Evolutionary conservation across 1,140 invertebrate species (phyloP).

Genomic region (Drosophila mayri): DNA sequence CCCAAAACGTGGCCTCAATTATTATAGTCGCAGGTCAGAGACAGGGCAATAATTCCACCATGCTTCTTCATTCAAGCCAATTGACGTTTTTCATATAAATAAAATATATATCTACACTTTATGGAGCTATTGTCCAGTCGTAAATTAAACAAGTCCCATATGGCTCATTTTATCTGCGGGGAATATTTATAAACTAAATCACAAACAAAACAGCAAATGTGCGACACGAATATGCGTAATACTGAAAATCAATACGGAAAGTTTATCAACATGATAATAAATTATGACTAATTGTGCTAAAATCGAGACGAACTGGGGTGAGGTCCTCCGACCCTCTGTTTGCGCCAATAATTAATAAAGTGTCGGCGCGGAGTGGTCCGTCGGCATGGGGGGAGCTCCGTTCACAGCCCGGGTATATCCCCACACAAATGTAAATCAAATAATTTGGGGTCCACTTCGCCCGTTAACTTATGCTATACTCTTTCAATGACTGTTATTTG

Average conservation of each 20-base stretch:
- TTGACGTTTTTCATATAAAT: slow-evolving; percentile 37
- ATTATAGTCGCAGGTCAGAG: slow-evolving; percentile 16
- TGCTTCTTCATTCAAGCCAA: slow-evolving; percentile 23
- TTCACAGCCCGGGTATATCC: neutral
- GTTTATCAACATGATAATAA: slow-evolving; percentile 74
- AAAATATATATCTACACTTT: slow-evolving; percentile 42
- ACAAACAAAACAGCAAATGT: slow-evolving; percentile 59
- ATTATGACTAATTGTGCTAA: slow-evolving; percentile 83
- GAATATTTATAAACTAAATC: slow-evolving; percentile 75
- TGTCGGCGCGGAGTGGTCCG: slow-evolving; percentile 41
- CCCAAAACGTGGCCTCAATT: slow-evolving; percentile 49
- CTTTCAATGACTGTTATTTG: neutral
- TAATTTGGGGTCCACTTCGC: slow-evolving; percentile 5
- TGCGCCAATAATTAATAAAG: slow-evolving; percentile 70
- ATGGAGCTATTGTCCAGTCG: slow-evolving; percentile 65
- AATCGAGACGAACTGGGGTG: slow-evolving; percentile 60
- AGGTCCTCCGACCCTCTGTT: slow-evolving; percentile 7
- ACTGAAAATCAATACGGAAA: slow-evolving; percentile 76
- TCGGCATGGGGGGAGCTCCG: neutral
- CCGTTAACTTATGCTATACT: slow-evolving; percentile 8
- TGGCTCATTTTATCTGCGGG: slow-evolving; percentile 49
- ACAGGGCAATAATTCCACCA: slow-evolving; percentile 10
- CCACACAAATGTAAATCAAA: slow-evolving; percentile 42
- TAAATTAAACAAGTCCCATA: slow-evolving; percentile 73
- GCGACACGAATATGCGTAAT: slow-evolving; percentile 69